Evolutionary conservation across 1,140 invertebrate species (phyloP).

Genomic region (Macrobrachium nipponense): DNA sequence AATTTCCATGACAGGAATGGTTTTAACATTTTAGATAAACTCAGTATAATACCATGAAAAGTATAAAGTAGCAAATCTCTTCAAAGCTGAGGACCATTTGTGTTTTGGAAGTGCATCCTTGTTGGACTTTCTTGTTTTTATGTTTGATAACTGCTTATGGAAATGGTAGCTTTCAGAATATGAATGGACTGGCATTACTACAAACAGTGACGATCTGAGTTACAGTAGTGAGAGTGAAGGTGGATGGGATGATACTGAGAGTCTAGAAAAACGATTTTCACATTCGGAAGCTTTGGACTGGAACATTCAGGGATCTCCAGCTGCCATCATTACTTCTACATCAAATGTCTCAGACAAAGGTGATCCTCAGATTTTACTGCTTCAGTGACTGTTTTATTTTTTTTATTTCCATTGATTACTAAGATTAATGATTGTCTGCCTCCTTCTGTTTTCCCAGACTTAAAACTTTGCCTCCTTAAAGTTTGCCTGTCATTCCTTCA

Average conservation of each 20-base stretch:
- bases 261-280: constrained; percentile 35
- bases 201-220: constrained; percentile 87
- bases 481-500: too few species aligned
- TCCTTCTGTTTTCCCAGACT: neutral
- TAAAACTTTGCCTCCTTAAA: too few species aligned
- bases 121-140: neutral
- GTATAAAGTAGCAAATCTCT: too few species aligned
- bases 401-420: neutral
- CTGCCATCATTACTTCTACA: constrained; percentile 52
- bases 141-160: neutral
- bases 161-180: constrained; percentile 64
- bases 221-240: constrained; percentile 71
- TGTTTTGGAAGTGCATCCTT: neutral
- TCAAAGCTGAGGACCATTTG: too few species aligned
- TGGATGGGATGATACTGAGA: constrained; percentile 65
- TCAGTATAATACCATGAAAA: too few species aligned
- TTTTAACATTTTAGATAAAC: too few species aligned
- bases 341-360: constrained; percentile 58
- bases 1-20: too few species aligned
- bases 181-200: constrained; percentile 86
- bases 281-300: constrained; percentile 38
- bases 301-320: constrained; percentile 56
- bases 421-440: neutral
- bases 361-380: neutral
- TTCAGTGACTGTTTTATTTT: too few species aligned